phyloP scores from a whole-genome alignment of 1,140 invertebrate genomes.

The Drosophila willistoni region DNA sequence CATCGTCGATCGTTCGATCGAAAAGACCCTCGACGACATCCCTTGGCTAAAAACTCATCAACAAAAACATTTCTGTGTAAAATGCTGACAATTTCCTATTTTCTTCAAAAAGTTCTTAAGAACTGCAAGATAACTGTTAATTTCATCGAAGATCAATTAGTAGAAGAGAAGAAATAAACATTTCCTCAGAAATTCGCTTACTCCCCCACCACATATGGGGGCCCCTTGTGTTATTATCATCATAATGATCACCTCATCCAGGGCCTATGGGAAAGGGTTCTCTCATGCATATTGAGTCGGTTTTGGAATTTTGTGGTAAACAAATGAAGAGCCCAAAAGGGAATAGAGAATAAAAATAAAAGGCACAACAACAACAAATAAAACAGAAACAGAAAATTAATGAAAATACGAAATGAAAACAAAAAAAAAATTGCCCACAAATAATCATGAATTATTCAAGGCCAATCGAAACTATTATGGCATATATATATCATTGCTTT shows the following conservation, averaged over 20 bases:
- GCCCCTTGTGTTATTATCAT: not conserved
- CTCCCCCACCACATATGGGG: not conserved
- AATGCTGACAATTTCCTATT: not conserved
- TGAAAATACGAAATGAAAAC: conserved; percentile 65
- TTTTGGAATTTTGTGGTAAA: conserved; percentile 60
- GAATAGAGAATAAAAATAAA: conserved; percentile 42
- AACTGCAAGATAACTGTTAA: conserved; percentile 1
- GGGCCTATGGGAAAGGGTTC: not conserved
- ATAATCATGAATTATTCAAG: conserved; percentile 81
- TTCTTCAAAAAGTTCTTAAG: not conserved
- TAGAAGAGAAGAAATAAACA: not conserved
- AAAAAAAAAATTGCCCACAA: conserved; percentile 44
- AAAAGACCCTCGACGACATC: too few relatives aligned
- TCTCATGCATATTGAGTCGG: not conserved
- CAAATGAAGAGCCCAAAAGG: conserved; percentile 62
- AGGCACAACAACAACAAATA: conserved; percentile 21
- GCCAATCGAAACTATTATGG: conserved; percentile 64
- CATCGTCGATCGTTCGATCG: too few relatives aligned
- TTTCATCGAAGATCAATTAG: not conserved
- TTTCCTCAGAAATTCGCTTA: not conserved
- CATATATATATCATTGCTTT: conserved; percentile 24
- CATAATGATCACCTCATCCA: not conserved
- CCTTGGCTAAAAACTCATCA: too few relatives aligned
- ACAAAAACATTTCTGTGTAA: too few relatives aligned
- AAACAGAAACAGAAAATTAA: conserved; percentile 55